Evolutionary conservation across 2,113 vertebrate species (phyloP).

Genomic region (Piliocolobus tephrosceles): DNA sequence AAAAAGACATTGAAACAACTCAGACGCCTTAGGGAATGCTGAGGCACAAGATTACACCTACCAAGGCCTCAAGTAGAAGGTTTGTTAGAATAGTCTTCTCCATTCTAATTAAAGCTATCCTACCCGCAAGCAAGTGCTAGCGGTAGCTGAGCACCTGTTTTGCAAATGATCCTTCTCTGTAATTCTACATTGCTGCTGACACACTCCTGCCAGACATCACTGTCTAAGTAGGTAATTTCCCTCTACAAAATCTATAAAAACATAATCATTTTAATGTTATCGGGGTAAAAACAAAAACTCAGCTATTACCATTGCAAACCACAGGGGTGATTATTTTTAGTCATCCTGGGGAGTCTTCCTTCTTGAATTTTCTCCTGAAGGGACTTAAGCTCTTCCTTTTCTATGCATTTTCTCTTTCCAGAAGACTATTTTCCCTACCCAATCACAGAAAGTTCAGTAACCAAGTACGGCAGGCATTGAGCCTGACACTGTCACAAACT

Average conservation of each 20-base stretch:
- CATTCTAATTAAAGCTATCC: constrained; percentile 10
- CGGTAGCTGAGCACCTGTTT: constrained; percentile 10
- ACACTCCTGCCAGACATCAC: constrained; percentile 4
- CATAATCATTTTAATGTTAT: constrained; percentile 36
- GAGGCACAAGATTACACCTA: not conserved
- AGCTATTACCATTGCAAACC: not conserved
- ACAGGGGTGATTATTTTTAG: not conserved
- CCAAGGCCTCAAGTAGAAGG: not conserved
- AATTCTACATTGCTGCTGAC: not conserved
- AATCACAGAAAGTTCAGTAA: not conserved
- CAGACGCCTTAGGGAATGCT: not conserved
- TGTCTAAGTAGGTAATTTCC: constrained; percentile 47
- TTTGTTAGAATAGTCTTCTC: not conserved
- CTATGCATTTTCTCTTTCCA: constrained; percentile 2
- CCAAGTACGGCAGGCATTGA: not conserved
- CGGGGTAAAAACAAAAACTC: constrained; percentile 39
- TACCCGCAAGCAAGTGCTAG: not conserved
- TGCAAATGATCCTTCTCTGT: constrained; percentile 22
- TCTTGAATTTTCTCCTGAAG: constrained; percentile 26
- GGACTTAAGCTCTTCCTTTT: not conserved
- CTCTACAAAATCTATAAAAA: constrained; percentile 29
- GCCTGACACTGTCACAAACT: not conserved
- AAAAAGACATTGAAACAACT: not conserved
- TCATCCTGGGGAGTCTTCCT: not conserved
- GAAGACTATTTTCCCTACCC: not conserved